Conservation (phyloP, 2,888 invertebrate species). For the Nomada hirtipes region DNA sequence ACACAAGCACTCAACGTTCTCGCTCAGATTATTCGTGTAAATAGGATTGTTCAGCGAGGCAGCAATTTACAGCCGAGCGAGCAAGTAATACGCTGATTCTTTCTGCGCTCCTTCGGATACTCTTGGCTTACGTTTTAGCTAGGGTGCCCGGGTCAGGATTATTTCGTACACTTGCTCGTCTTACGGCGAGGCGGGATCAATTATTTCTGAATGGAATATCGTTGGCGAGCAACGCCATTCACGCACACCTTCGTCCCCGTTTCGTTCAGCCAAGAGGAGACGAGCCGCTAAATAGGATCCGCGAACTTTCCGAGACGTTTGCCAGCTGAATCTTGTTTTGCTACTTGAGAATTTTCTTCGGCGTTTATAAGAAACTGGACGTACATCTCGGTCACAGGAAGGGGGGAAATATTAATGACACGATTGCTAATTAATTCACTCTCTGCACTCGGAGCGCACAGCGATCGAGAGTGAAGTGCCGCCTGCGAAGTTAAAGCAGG, state of each 20-base stretch:
- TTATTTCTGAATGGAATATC: constrained; percentile 10
- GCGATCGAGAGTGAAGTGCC: constrained; percentile 20
- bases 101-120: constrained; percentile 35
- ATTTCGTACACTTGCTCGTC: constrained; percentile 25
- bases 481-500: background rate
- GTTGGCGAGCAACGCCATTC: background rate
- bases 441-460: too few species aligned
- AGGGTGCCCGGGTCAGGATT: background rate
- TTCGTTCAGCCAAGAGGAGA: background rate
- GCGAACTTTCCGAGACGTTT: background rate
- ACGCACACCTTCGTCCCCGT: background rate
- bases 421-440: too few species aligned
- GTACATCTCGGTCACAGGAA: too few species aligned
- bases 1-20: background rate
- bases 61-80: constrained; percentile 52
- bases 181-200: constrained; percentile 10
- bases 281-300: constrained; percentile 12
- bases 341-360: background rate
- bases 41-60: constrained; percentile 58
- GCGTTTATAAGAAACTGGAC: too few species aligned
- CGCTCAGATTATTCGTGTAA: constrained; percentile 50
- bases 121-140: background rate
- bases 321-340: background rate
- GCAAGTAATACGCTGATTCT: constrained; percentile 56
- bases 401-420: too few species aligned